A percentile compares a stretch with the other conserved stretches of the same genome.
Evolutionary conservation across 2,888 invertebrate genomes (phyloP).

Genomic region (Pheosia tremula): DNA sequence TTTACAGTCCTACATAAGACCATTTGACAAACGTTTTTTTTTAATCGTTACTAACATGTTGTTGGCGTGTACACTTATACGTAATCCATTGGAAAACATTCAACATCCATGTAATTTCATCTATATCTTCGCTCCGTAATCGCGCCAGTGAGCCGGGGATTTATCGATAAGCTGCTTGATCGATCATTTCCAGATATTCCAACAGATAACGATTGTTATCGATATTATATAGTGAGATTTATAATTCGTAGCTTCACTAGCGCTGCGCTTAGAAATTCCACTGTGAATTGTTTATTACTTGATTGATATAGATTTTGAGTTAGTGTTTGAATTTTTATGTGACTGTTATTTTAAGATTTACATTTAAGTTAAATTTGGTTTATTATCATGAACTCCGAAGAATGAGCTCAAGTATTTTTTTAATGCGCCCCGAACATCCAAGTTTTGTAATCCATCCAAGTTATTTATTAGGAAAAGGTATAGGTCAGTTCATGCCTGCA

Average conservation of each 20-base stretch:
- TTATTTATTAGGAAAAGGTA: too few relatives aligned
- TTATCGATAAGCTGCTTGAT: constrained; percentile 73
- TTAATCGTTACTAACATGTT: constrained; percentile 5
- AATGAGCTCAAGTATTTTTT: too few relatives aligned
- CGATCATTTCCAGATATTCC: constrained; percentile 70
- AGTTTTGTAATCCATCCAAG: too few relatives aligned
- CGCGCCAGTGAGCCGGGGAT: constrained; percentile 56
- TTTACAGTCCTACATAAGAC: too few relatives aligned
- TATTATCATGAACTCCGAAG: too few relatives aligned
- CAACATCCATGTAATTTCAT: constrained; percentile 67
- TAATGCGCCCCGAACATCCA: too few relatives aligned
- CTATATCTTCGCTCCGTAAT: constrained; percentile 61
- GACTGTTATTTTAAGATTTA: neutral
- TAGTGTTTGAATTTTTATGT: neutral
- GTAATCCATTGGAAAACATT: constrained; percentile 52
- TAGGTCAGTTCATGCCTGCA: too few relatives aligned
- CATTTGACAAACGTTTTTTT: too few relatives aligned
- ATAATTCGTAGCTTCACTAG: constrained; percentile 48
- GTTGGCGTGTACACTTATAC: constrained; percentile 21
- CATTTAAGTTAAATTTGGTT: too few relatives aligned
- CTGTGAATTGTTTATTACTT: neutral
- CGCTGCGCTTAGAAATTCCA: constrained; percentile 15
- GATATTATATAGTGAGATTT: constrained; percentile 52
- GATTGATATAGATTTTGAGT: neutral
- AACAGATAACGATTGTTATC: constrained; percentile 72